Conservation (phyloP, 2,888 invertebrate species). For the Priocnemis perturbator region DNA sequence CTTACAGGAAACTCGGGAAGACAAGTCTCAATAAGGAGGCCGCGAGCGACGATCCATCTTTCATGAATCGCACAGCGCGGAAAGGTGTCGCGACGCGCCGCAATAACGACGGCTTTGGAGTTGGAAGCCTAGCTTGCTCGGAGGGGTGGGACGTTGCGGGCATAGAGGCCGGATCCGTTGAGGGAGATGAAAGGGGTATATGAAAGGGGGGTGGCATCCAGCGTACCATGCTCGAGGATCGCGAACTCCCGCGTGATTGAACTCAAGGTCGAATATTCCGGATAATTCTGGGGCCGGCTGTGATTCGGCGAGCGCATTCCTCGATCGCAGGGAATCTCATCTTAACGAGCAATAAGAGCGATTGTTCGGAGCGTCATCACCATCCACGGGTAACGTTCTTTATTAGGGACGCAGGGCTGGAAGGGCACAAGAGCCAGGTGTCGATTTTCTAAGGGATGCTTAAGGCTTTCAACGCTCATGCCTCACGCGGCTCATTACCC, state of each 20-base stretch:
- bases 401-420: not conserved
- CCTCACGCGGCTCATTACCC: no score
- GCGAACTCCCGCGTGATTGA: slow-evolving; percentile 48
- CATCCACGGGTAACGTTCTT: slow-evolving; percentile 1
- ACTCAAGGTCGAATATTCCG: slow-evolving; percentile 45
- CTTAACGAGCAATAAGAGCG: no score
- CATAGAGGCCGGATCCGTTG: slow-evolving; percentile 15
- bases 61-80: slow-evolving; percentile 60
- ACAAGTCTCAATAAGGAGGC: slow-evolving; percentile 49
- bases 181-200: slow-evolving; percentile 9
- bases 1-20: not conserved
- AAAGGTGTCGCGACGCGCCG: slow-evolving; percentile 50
- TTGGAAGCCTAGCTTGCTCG: slow-evolving; percentile 38
- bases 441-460: no score
- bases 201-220: slow-evolving; percentile 9
- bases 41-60: slow-evolving; percentile 45
- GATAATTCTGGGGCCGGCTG: slow-evolving; percentile 23
- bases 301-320: not conserved
- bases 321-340: no score
- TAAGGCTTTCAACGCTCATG: no score
- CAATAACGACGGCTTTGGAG: slow-evolving; percentile 60
- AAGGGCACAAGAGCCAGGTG: no score
- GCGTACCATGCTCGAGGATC: slow-evolving; percentile 40
- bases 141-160: slow-evolving; percentile 8
- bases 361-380: not conserved